Conservation (phyloP, 2,113 vertebrate species). For the Coreoperca whiteheadi region DNA sequence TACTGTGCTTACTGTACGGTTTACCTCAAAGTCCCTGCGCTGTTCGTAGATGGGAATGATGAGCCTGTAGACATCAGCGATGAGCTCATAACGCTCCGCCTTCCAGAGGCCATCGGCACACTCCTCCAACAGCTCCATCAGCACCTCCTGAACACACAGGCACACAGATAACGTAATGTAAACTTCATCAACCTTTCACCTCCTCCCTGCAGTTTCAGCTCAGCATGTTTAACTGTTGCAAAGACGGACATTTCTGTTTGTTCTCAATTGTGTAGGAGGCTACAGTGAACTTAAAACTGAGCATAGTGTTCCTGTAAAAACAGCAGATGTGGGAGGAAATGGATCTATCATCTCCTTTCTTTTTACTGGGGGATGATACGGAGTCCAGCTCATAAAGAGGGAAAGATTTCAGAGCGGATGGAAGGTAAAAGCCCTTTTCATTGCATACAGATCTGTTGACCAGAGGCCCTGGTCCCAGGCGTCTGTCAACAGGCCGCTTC, state of each 20-base stretch:
- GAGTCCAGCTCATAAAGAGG: conserved; percentile 42
- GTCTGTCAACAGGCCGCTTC: neutral
- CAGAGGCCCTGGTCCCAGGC: neutral
- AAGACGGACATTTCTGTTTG: neutral
- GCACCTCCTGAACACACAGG: conserved; percentile 89
- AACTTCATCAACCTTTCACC: neutral
- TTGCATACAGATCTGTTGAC: conserved; percentile 41
- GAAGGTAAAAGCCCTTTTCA: conserved; percentile 23
- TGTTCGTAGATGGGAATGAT: conserved; percentile 98
- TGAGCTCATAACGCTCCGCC: conserved; percentile 97
- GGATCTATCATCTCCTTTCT: conserved; percentile 1
- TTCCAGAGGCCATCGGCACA: conserved; percentile 98
- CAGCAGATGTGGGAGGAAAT: conserved; percentile 41
- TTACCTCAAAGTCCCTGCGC: conserved; percentile 96
- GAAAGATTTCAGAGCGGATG: conserved; percentile 20
- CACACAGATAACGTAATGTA: neutral
- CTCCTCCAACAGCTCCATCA: conserved; percentile 96
- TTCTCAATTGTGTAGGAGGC: neutral
- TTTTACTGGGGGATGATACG: conserved; percentile 36
- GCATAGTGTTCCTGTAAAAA: conserved; percentile 7
- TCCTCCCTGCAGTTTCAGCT: neutral
- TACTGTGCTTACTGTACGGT: neutral
- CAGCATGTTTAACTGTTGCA: neutral
- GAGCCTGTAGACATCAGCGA: conserved; percentile 95
- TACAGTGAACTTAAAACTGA: conserved; percentile 2